A percentile compares a stretch with the other conserved stretches of the same genome.
Conservation (phyloP, 2,888 invertebrate species). For the Camponotus fellah region DNA sequence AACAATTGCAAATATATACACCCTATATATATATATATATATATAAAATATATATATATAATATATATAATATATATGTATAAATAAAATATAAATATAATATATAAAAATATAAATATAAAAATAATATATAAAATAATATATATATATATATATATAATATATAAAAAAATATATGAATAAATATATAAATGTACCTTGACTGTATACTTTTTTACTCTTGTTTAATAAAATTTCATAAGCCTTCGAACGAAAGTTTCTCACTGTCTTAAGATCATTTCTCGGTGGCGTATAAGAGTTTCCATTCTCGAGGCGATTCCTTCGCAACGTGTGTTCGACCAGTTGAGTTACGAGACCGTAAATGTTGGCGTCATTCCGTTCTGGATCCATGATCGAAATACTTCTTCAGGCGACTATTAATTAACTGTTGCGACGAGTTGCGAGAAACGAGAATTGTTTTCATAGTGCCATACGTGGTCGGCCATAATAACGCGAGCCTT, state of each 20-base stretch:
- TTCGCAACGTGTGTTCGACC: constrained; percentile 75
- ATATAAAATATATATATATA: too few relatives aligned
- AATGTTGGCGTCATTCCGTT: constrained; percentile 71
- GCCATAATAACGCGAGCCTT: constrained; percentile 35
- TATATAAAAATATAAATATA: too few relatives aligned
- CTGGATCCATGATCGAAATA: constrained; percentile 69
- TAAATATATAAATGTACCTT: constrained; percentile 46
- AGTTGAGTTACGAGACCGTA: constrained; percentile 80
- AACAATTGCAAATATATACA: too few relatives aligned
- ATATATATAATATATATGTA: too few relatives aligned
- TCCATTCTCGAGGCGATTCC: constrained; percentile 60
- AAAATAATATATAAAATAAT: too few relatives aligned
- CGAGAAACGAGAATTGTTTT: constrained; percentile 11
- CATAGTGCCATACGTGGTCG: constrained; percentile 40
- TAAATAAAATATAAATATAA: too few relatives aligned
- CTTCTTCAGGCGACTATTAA: constrained; percentile 27
- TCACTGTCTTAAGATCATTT: constrained; percentile 70
- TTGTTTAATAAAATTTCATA: constrained; percentile 83
- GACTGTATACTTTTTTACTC: constrained; percentile 15
- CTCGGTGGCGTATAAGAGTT: constrained; percentile 53
- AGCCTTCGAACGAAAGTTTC: constrained; percentile 77
- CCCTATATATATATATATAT: too few relatives aligned
- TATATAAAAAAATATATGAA: too few relatives aligned
- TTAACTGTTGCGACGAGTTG: constrained; percentile 38
- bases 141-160: too few relatives aligned